A percentile compares a stretch with the other conserved stretches of the same genome.
phyloP scores from a whole-genome alignment of 2,888 invertebrate genomes.

The Scaptomyza flava region DNA sequence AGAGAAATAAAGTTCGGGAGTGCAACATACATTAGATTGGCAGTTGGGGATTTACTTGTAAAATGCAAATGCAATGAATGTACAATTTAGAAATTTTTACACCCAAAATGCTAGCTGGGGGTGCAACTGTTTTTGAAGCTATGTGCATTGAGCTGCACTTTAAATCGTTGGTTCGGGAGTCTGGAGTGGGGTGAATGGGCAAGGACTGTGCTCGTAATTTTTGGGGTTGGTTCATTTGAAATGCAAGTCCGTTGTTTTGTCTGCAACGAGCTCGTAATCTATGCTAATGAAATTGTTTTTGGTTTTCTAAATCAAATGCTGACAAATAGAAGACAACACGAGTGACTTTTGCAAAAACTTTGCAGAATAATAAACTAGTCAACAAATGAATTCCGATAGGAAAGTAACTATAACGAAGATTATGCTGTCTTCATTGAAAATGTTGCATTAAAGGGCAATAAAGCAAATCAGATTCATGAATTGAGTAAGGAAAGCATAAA shows the following conservation, averaged over 20 bases:
- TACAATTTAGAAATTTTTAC: slow-evolving; percentile 79
- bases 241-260: slow-evolving; percentile 74
- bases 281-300: slow-evolving; percentile 77
- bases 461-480: too few relatives aligned
- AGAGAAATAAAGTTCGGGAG: slow-evolving; percentile 45
- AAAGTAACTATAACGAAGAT: slow-evolving; percentile 3
- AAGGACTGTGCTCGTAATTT: slow-evolving; percentile 16
- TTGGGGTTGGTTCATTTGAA: slow-evolving; percentile 60
- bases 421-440: background rate
- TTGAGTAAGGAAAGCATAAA: too few relatives aligned
- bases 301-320: slow-evolving; percentile 67
- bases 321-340: slow-evolving; percentile 31
- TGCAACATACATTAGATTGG: slow-evolving; percentile 79
- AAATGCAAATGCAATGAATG: slow-evolving; percentile 80
- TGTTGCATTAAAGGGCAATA: background rate
- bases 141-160: slow-evolving; percentile 49
- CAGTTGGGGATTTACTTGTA: slow-evolving; percentile 79
- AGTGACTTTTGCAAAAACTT: slow-evolving; percentile 14
- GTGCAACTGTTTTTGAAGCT: slow-evolving; percentile 38
- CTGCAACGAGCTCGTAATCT: slow-evolving; percentile 74
- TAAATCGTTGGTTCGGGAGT: slow-evolving; percentile 25
- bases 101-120: slow-evolving; percentile 62
- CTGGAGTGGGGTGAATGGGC: background rate
- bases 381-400: background rate
- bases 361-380: slow-evolving; percentile 24